Base-by-base conservation (phyloP, 2,113 vertebrate species). In the Eolophus roseicapilla region DNA sequence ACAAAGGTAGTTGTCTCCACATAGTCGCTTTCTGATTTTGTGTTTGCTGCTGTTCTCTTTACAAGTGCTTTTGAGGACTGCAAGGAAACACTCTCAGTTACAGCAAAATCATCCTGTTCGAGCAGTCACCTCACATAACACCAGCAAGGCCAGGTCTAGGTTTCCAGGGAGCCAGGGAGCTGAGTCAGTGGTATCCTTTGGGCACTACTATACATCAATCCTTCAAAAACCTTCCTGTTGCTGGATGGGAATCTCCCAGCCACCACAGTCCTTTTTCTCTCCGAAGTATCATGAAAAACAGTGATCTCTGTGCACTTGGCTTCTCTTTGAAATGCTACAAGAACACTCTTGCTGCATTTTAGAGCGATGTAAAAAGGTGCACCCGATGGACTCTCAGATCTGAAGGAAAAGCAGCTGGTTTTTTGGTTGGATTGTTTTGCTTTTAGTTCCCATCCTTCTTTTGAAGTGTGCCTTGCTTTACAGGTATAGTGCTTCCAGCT, bases 271-370 rank as follows among this genome's bases (percentile, higher is more conserved):
- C 29, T 79, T 27, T 57, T 80, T 82, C 60, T 95, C 29, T 93
- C 87, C 77, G 63, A 95, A 95, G 63, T 71, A 80, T 76, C 24
- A 65, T 13, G 71, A 92, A 50, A 91, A 82, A 90, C 31, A 80
- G n/a, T 37, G 39, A 82, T 86, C 86, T 92, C 50, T 89, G 67
- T 5, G 3, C 73, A 44, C 74, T 93, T 76, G 75, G 43, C 79
- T 96, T 93, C 80, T 79, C 78, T 96, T 94, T 96, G 96, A 97
- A 96, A 96, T 93, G 44, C n/a, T 95, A 59, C 39, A 69, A 86
- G 92, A 86, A 92, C 44, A 43, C 19, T 79, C 39, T 91, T 96
- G 60, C 69, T 95, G 59, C 35, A 17, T 93, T 95, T 96, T 80
- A 95, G 63, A 53, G 49, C 62, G 13, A 14, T 76, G 60, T 74